Conservation (phyloP, 37 sponge, comb jelly and placozoan species). For the Corticium candelabrum region DNA sequence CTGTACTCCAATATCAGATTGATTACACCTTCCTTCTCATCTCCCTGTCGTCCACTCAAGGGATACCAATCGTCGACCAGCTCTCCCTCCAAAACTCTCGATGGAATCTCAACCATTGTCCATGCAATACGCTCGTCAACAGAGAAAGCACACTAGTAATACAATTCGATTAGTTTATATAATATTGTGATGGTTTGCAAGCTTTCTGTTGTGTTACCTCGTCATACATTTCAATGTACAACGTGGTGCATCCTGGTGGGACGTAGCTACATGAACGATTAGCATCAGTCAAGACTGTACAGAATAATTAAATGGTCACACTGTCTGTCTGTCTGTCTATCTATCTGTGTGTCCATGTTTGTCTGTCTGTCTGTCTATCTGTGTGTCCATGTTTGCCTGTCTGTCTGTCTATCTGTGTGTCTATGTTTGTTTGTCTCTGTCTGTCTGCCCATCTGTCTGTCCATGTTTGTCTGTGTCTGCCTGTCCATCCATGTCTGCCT, state of each 20-base stretch:
- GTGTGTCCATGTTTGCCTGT: no score
- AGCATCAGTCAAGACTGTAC: no score
- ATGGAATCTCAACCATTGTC: conserved; percentile 68
- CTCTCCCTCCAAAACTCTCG: conserved; percentile 69
- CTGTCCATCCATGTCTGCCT: no score
- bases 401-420: no score
- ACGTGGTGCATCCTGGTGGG: conserved; percentile 52
- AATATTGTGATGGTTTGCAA: no score
- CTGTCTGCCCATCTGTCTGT: no score
- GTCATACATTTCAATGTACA: conserved; percentile 80
- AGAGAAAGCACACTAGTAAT: conserved; percentile 54
- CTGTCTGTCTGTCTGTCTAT: background rate
- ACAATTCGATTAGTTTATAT: background rate
- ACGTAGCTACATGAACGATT: conserved; percentile 7
- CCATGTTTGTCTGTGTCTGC: no score
- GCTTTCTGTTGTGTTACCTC: conserved; percentile 48
- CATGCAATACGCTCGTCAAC: conserved; percentile 85
- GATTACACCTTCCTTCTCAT: conserved; percentile 81
- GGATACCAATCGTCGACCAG: conserved; percentile 92
- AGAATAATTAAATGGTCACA: background rate
- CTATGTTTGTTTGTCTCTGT: no score
- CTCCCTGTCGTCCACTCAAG: conserved; percentile 83
- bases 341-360: no score
- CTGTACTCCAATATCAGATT: conserved; percentile 30
- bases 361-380: no score